Percentiles rank a stretch among this genome's conserved stretches.
Conservation (phyloP, 2,888 invertebrate genomes). For the Meghimatium bilineatum region DNA sequence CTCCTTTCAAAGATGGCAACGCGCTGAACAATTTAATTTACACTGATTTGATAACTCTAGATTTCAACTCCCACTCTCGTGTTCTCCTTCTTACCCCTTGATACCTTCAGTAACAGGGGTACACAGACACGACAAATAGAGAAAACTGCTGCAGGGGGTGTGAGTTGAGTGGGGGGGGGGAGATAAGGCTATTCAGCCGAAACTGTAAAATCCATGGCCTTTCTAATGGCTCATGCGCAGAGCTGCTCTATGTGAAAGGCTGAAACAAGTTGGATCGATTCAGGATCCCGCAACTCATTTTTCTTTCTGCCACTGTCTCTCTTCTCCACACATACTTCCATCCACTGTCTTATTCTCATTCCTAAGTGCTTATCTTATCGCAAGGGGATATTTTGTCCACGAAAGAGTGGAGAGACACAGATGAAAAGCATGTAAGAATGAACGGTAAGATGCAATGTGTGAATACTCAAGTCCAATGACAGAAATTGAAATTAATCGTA, state of each 20-base stretch:
- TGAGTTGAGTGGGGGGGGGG: background rate
- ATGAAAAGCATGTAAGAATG: background rate
- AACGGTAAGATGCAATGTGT: background rate
- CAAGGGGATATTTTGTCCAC: background rate
- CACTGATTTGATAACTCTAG: slow-evolving; percentile 5
- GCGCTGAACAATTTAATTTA: background rate
- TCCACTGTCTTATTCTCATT: background rate
- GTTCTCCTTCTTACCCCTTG: background rate
- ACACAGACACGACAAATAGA: too few relatives aligned
- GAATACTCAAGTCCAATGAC: background rate
- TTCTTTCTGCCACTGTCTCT: background rate
- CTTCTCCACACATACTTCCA: too few relatives aligned
- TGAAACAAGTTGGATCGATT: background rate
- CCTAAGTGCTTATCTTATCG: background rate
- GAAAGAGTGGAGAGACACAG: background rate
- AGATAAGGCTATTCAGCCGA: background rate
- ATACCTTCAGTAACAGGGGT: background rate
- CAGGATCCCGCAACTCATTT: slow-evolving; percentile 4
- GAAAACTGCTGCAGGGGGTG: background rate
- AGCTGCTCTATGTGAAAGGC: background rate
- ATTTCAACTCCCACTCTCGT: background rate
- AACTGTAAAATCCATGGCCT: background rate
- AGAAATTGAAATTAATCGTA: background rate
- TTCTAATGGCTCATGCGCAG: background rate
- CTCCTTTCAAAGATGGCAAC: background rate